Evolutionary conservation across 2,113 vertebrate genomes (phyloP).

Genomic region (Colossoma macropomum): DNA sequence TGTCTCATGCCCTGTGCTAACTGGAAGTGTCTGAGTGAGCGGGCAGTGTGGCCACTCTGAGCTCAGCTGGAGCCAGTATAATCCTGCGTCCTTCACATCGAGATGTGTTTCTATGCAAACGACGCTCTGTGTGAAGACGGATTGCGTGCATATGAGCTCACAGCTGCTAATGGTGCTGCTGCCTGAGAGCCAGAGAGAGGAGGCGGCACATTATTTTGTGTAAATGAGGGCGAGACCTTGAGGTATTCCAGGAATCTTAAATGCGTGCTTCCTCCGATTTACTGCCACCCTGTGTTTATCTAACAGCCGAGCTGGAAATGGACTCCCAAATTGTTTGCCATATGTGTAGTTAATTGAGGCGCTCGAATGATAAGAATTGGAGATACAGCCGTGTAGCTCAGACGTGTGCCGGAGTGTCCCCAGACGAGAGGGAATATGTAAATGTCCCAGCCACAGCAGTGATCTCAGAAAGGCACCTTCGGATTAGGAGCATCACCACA

Average conservation of each 20-base stretch:
- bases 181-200: constrained; percentile 41
- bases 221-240: constrained; percentile 79
- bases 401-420: not conserved
- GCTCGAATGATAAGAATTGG: constrained; percentile 46
- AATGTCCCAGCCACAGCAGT: not conserved
- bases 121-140: not conserved
- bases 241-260: constrained; percentile 74
- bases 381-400: not conserved
- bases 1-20: not conserved
- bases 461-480: not conserved
- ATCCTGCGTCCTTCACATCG: constrained; percentile 33
- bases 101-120: constrained; percentile 16
- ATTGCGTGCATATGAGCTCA: not conserved
- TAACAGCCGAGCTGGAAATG: constrained; percentile 42
- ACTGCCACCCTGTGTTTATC: constrained; percentile 49
- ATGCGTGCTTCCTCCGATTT: constrained; percentile 63
- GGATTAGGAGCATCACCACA: not conserved
- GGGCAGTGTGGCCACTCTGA: not conserved
- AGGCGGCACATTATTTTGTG: constrained; percentile 72
- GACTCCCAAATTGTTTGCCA: constrained; percentile 49
- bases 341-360: constrained; percentile 57
- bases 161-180: not conserved
- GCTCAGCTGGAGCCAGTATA: not conserved
- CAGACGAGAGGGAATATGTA: constrained; percentile 30
- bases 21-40: not conserved